These are phyloP conservation scores for Rhagonycha fulva DNA, from an alignment of 2,888 invertebrate genomes.

Conservation along the genomic window DNA sequence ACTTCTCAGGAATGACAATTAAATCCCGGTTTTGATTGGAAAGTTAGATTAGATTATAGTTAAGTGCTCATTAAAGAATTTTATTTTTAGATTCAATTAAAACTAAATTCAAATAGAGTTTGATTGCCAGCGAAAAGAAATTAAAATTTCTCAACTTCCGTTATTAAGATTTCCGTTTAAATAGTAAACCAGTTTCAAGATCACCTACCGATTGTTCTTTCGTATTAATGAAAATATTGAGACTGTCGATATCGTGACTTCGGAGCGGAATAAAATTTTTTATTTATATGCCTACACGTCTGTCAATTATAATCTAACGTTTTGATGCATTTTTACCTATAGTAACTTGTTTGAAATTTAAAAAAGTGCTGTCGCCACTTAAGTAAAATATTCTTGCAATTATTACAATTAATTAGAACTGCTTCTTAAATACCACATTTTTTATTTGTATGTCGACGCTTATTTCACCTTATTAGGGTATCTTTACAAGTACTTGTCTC, in stretches of 20 bases:
- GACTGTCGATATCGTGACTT: not conserved
- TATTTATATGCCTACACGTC: not conserved
- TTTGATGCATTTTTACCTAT: not conserved
- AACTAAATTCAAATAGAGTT: not conserved
- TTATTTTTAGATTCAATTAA: not conserved
- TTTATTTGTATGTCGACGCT: slow-evolving; percentile 1
- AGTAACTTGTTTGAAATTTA: not conserved
- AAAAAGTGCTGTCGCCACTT: slow-evolving; percentile 3
- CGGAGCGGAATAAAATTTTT: not conserved
- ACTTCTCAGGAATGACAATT: slow-evolving; percentile 1
- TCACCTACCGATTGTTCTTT: not conserved
- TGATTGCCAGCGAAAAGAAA: not conserved
- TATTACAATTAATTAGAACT: slow-evolving; percentile 5
- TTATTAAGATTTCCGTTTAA: not conserved
- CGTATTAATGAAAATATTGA: not conserved
- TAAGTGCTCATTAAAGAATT: not conserved
- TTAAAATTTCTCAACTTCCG: not conserved
- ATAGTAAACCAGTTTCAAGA: not conserved
- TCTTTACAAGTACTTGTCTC: slow-evolving; percentile 3
- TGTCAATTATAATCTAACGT: not conserved
- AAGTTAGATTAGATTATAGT: not conserved
- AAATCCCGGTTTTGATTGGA: not conserved
- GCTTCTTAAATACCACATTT: slow-evolving; percentile 3
- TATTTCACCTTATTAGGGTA: slow-evolving; percentile 3
- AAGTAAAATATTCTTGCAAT: slow-evolving; percentile 5